These are phyloP conservation scores for Struthidea cinerea DNA, from an alignment of 2,113 vertebrate genomes.

Conservation along the genomic window DNA sequence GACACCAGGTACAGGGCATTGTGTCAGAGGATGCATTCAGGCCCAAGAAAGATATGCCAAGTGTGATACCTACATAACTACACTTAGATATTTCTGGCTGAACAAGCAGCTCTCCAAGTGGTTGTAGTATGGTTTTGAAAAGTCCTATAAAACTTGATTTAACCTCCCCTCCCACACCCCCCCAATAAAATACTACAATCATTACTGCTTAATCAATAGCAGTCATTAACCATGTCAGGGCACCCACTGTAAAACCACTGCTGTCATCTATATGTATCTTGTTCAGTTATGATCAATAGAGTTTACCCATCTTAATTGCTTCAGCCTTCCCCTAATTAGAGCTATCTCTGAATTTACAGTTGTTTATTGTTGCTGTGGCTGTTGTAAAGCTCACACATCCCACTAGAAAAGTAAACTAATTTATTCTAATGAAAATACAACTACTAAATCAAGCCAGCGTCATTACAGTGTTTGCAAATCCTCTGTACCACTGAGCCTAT, in stretches of 20 bases:
- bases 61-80: rapidly evolving
- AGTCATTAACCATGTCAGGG: background rate
- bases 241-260: background rate
- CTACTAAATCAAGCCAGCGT: background rate
- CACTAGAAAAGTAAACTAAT: background rate
- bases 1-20: background rate
- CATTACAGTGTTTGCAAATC: background rate
- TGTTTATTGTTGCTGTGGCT: background rate
- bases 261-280: background rate
- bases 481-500: background rate
- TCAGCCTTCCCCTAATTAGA: background rate
- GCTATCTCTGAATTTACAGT: background rate
- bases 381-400: background rate
- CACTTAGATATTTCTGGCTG: background rate
- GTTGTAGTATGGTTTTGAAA: background rate
- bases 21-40: background rate
- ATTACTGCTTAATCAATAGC: background rate
- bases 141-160: background rate
- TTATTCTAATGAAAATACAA: background rate
- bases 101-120: background rate
- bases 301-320: background rate
- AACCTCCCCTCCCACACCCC: background rate
- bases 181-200: background rate
- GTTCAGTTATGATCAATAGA: background rate
- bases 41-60: background rate